Evolutionary conservation across 2,797 vertebrate genomes (phyloP).

Genomic region (Semotilus atromaculatus): DNA sequence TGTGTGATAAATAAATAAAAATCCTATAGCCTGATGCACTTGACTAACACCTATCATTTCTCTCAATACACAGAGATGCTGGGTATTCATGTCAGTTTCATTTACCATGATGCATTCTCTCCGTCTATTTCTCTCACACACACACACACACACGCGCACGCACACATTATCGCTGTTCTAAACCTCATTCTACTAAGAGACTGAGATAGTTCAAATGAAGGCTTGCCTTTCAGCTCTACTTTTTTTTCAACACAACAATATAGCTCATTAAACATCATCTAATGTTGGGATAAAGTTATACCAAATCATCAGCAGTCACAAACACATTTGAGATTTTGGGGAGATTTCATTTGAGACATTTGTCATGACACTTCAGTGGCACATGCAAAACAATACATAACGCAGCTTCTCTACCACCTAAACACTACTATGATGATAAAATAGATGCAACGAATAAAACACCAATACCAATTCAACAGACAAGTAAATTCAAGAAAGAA

Average conservation of each 20-base stretch:
- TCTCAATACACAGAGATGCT: constrained; percentile 40
- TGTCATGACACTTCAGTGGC: neutral
- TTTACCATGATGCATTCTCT: neutral
- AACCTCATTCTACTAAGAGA: constrained; percentile 14
- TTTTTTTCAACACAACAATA: neutral
- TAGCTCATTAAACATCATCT: constrained; percentile 5
- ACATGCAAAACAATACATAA: neutral
- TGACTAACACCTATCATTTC: constrained; percentile 47
- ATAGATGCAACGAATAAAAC: neutral
- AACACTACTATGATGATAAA: neutral
- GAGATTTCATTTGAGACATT: no score
- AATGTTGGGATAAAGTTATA: neutral
- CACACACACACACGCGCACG: no score
- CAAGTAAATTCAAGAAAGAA: neutral
- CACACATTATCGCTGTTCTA: neutral
- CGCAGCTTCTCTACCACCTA: constrained; percentile 2
- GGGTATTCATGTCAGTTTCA: neutral
- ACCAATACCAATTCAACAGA: neutral
- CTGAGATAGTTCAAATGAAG: constrained; percentile 13
- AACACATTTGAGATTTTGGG: neutral
- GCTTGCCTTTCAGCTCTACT: constrained; percentile 11
- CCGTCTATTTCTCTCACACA: neutral
- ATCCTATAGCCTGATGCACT: constrained; percentile 15
- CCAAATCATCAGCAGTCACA: neutral
- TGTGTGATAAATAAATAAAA: constrained; percentile 26